A percentile compares a stretch with the other conserved stretches of the same genome.
Evolutionary conservation across 2,888 invertebrate species (phyloP).

Genomic region (Gastracanthus pulcherrimus): DNA sequence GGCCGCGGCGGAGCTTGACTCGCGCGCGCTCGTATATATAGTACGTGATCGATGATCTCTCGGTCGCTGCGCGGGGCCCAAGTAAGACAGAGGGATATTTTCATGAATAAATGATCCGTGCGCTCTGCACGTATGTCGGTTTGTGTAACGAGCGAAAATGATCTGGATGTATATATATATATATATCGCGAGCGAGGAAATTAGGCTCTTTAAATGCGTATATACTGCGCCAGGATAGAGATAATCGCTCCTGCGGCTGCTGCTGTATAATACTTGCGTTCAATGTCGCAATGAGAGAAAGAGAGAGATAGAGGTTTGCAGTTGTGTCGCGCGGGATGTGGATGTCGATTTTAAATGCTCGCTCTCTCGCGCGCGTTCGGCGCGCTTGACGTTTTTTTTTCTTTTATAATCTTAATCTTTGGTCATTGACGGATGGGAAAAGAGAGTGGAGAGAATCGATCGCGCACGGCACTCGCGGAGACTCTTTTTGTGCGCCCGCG

Average conservation of each 20-base stretch:
- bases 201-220: neutral
- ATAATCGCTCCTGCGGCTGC: neutral
- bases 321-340: neutral
- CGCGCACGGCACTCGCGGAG: neutral
- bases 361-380: neutral
- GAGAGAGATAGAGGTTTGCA: neutral
- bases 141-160: neutral
- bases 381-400: no score
- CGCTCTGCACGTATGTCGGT: neutral
- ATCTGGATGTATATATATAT: neutral
- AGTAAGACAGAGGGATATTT: neutral
- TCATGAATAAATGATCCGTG: slow-evolving; percentile 33
- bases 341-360: slow-evolving; percentile 5
- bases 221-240: neutral
- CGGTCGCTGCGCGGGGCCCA: neutral
- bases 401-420: slow-evolving; percentile 40
- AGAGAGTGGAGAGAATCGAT: slow-evolving; percentile 46
- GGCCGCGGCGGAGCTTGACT: no score
- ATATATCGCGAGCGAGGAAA: neutral
- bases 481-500: neutral
- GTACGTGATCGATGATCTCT: slow-evolving; percentile 50
- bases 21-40: neutral
- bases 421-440: slow-evolving; percentile 37
- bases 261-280: neutral
- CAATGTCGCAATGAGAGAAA: no score